These are phyloP conservation scores for Eupeodes luniger DNA, from an alignment of 2,888 invertebrate species.

Conservation along the genomic window DNA sequence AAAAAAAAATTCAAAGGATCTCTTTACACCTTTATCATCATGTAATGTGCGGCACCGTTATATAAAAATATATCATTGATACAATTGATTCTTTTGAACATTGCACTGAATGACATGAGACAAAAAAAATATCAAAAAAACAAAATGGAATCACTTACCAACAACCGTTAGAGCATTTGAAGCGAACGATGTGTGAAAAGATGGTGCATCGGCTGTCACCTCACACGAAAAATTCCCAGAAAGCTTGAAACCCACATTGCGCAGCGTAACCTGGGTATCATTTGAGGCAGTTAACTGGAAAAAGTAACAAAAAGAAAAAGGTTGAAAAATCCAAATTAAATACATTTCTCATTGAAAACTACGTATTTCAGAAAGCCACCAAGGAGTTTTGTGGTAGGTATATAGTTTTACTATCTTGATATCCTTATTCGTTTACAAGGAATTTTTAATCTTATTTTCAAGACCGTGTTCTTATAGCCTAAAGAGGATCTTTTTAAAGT, in stretches of 20 bases:
- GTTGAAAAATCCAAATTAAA: conserved; percentile 44
- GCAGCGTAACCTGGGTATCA: conserved; percentile 88
- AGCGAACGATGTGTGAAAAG: conserved; percentile 88
- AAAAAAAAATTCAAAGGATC: too few species aligned
- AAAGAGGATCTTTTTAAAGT: conserved; percentile 12
- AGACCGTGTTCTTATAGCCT: conserved; percentile 15
- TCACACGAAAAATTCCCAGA: conserved; percentile 90
- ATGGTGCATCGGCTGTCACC: conserved; percentile 89
- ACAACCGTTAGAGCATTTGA: conserved; percentile 89
- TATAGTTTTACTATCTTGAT: background rate
- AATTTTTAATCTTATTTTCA: conserved; percentile 31
- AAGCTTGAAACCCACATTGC: conserved; percentile 88
- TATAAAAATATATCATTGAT: too few species aligned
- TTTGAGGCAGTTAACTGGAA: conserved; percentile 88
- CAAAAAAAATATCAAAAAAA: conserved; percentile 19
- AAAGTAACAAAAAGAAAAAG: conserved; percentile 52
- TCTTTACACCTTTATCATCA: too few species aligned
- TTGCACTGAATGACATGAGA: too few species aligned
- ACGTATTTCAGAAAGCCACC: background rate
- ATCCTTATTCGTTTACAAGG: background rate
- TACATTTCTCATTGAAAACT: conserved; percentile 64
- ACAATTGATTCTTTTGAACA: too few species aligned
- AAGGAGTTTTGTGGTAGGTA: background rate
- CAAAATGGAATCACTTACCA: conserved; percentile 85
- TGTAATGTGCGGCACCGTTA: too few species aligned